These are phyloP conservation scores for Cardinalis cardinalis DNA, from an alignment of 2,113 vertebrate species.

Conservation along the genomic window DNA sequence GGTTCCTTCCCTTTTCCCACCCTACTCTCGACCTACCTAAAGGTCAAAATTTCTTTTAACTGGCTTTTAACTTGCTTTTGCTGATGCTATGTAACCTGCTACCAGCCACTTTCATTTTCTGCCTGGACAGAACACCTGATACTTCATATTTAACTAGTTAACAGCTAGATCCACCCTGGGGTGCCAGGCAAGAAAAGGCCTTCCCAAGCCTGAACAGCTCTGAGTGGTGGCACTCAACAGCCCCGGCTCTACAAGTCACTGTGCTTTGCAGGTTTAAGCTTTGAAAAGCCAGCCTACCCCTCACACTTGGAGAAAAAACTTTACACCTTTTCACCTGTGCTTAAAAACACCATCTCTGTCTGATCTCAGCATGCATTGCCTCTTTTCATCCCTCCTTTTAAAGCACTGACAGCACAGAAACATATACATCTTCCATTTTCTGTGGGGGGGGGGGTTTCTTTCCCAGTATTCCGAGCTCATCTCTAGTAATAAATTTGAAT, in stretches of 20 bases:
- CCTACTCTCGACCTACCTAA: not conserved
- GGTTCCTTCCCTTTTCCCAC: not conserved
- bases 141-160: not conserved
- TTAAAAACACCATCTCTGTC: not conserved
- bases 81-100: not conserved
- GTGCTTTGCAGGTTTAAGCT: not conserved
- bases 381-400: not conserved
- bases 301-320: not conserved
- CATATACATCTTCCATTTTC: rapidly evolving
- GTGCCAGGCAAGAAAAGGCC: not conserved
- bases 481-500: not conserved
- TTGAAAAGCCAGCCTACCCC: not conserved
- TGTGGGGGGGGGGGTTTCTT: not conserved
- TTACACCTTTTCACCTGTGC: not conserved
- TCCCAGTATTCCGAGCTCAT: not conserved
- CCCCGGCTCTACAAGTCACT: not conserved
- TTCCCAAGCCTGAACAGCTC: not conserved
- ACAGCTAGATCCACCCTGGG: not conserved
- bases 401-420: not conserved
- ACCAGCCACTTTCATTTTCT: not conserved
- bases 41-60: not conserved
- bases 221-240: not conserved
- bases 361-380: not conserved
- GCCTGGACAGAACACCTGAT: not conserved
- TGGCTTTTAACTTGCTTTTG: not conserved